Evolutionary conservation across 2,113 vertebrate species (phyloP), one percentile per base, ranked within the genome.

Genomic region (Dipodomys ordii): DNA sequence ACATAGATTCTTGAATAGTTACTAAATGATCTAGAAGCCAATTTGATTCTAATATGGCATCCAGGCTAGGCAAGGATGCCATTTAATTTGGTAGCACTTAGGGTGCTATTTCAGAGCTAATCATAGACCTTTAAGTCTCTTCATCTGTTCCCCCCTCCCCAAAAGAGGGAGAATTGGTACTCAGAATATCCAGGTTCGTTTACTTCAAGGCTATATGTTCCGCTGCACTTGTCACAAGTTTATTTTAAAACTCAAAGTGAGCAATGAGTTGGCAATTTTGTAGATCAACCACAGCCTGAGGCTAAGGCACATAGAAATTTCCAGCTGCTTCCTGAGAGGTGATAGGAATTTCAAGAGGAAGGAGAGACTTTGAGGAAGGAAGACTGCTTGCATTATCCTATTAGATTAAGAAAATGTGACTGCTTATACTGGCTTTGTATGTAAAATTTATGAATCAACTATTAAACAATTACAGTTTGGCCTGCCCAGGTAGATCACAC

Each of bases 221-320:
- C 57, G 16, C 62, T 46, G 13, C 25, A 80, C 20, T 88, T 93
- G 67, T 78, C 62, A 77, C 25, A 73, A 77, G 46, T 78, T 91
- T 89, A 69, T 91, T 96, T 73, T 91, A 83, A 93, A 84, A 76
- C 13, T 5, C 72, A 35, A 49, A 78, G 64, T 65, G 82, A 81
- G 18, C 28, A 64, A 68, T 88, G 68, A 82, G 46, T 94, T 83
- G 81, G 79, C 35, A 74, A 25, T 71, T 91, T 87, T 87, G 62
- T 49, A 71, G 7, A 72, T 46, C 67, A 83, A 49, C 32, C 6
- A 23, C 35, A 32, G 32, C 77, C 67, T 18, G 23, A 89, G 68
- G 73, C 20, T 19, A 65, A n/a, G 4, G 30, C 9, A 27, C 27
- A 27, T 6, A 44, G 87, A 81, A 73, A 79, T 78, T 32, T 30